These are phyloP conservation scores for Brachionus koreanus DNA, from an alignment of 1,140 invertebrate species.

Conservation along the genomic window DNA sequence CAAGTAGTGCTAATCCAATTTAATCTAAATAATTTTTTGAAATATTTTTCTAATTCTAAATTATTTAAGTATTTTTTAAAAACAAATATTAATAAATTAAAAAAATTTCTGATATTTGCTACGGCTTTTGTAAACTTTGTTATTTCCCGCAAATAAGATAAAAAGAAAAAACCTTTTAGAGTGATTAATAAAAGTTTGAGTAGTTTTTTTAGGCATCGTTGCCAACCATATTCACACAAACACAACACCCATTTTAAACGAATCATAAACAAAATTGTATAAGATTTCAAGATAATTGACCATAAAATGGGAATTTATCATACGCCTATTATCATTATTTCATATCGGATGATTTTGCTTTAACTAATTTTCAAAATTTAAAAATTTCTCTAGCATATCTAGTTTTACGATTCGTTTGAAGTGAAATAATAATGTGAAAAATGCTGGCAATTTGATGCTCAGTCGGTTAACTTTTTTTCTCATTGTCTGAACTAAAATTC, in stretches of 20 bases:
- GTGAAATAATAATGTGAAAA: constrained; percentile 24
- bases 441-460: neutral
- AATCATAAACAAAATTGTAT: constrained; percentile 10
- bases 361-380: neutral
- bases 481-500: neutral
- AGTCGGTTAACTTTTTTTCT: neutral
- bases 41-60: too few relatives aligned
- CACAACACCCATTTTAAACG: neutral
- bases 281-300: constrained; percentile 2
- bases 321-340: constrained; percentile 20
- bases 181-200: neutral
- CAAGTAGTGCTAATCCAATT: too few relatives aligned
- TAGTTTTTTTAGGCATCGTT: neutral
- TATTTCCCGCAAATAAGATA: neutral
- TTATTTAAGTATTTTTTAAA: too few relatives aligned
- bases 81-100: neutral
- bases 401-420: constrained; percentile 8
- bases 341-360: constrained; percentile 8
- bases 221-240: neutral
- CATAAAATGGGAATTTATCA: neutral
- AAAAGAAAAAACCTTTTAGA: neutral
- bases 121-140: neutral
- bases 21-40: too few relatives aligned
- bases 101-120: neutral
- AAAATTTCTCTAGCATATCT: neutral